Base-by-base conservation (phyloP, 2,797 vertebrate species). In the Aeoliscus strigatus region DNA sequence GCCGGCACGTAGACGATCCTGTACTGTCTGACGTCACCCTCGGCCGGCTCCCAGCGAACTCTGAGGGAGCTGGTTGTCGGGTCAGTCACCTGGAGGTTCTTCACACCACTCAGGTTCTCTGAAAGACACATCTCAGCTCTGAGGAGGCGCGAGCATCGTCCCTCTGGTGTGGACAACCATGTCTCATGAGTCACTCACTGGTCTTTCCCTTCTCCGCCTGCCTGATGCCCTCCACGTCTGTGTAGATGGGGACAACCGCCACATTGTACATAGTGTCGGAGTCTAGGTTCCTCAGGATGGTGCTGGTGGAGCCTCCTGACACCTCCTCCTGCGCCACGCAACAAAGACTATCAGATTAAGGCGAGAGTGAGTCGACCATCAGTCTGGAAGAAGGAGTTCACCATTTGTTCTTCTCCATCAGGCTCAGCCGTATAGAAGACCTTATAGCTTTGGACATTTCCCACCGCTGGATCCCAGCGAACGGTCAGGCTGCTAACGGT, bases 381-480 rank as follows among this genome's bases (percentile, higher is more conserved):
- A 23, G 21, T 8, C 21, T 23, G 21, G 4, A 23, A 23, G 5
- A n/a, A n/a, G n/a, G n/a, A n/a, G n/a, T 6, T 3, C 87, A 96
- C 95, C 94, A 87, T 83, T 56, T 83, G 84, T 29, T 92, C 88
- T 25, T 84, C 61, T n/a, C 87, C 89, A 29, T 84, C 92, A 1
- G 88, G 81, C 3, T 87, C 60, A 0, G 90, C 88, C 0, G 84
- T 40, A 42, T 97, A 97, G 69, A 90, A 87, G 16, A 98, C 79
- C 60, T 93, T 97, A 81, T 99, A 99, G 43, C 86, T 90, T 0
- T 90, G 91, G 26, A 94, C 93, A 29, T 87, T 91, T 18, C 96
- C 94, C 37, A 94, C 93, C 0, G 95, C 94, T 0, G 95, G 92
- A 9, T 94, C 94, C 96, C 96, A 99, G 31, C 90, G 88, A 9